Evolutionary conservation across 2,797 vertebrate genomes (phyloP), one percentile per base, ranked within the genome.

Genomic region (Brachyalestes nurse): DNA sequence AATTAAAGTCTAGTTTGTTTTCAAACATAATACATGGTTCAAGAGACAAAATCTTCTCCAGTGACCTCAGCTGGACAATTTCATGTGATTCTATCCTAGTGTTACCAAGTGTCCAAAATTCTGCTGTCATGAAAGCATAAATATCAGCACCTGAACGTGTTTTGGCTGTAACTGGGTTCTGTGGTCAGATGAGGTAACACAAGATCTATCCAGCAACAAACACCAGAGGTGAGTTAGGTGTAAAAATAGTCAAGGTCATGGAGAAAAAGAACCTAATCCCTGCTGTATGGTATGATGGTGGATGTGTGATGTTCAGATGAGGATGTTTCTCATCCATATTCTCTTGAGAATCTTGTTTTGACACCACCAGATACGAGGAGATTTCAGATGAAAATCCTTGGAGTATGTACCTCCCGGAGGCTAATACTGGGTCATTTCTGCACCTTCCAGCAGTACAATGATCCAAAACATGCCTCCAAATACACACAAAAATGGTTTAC

Each of bases 221-320:
- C 10, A 62, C n/a, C 9, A 58, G 7, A 10, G 10, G 23, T 62
- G 12, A 28, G 10, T 16, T 4, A 14, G 60, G 16, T 62, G 13
- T 28, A 62, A 62, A 62, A 14, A 62, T 28, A 62, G 60, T 28
- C 23, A 62, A 62, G 60, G 60, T 62, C 60, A 62, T 28, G 10
- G 10, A 25, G 25, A 62, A 62, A 28, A 60, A n/a, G 10, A 28
- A 16, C 60, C 60, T 28, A 25, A 62, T 28, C 25, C 60, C 60
- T 14, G 6, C 23, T 62, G 25, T 62, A 23, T 28, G 10, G 21
- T 62, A 62, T 62, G 60, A 62, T 62, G 25, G 60, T 62, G 23
- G 60, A 62, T 28, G 10, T 14, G 9, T 62, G 23, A 62, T 28
- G 60, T 60, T 60, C 12, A 13, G 49, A n/a, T 62, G 23, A 62